phyloP scores from a whole-genome alignment of 2,797 vertebrate genomes.

The Meda fulgida region DNA sequence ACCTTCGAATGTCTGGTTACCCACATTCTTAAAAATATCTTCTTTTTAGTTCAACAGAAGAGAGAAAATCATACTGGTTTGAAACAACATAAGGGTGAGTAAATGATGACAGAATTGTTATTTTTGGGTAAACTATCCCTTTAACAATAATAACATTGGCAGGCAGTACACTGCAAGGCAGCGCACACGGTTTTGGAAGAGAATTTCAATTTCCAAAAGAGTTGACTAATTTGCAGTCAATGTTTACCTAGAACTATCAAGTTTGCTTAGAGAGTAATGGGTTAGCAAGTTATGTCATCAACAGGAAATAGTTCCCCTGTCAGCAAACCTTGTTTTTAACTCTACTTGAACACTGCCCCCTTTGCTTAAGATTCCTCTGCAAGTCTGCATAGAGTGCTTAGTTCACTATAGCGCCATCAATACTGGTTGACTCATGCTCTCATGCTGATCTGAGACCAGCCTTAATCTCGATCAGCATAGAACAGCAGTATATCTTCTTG shows the following conservation, averaged over 20 bases:
- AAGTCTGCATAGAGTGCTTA: conserved; percentile 29
- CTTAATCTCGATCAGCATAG: conserved; percentile 5
- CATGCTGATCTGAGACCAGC: conserved; percentile 24
- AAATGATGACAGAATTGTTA: too few relatives aligned
- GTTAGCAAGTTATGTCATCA: background rate
- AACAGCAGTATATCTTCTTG: conserved; percentile 1
- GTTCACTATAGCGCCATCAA: background rate
- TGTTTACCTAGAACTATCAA: conserved; percentile 9
- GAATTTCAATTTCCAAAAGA: background rate
- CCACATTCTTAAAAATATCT: too few relatives aligned
- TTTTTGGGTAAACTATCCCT: too few relatives aligned
- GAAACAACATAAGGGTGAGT: too few relatives aligned
- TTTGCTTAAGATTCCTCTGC: conserved; percentile 27
- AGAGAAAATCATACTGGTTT: too few relatives aligned
- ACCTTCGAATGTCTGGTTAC: too few relatives aligned
- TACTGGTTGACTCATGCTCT: conserved; percentile 4
- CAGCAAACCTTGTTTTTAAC: background rate
- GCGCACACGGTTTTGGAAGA: background rate
- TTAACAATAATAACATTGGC: background rate
- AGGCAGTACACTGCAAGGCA: background rate
- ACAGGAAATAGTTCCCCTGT: conserved; percentile 12
- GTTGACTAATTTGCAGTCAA: background rate
- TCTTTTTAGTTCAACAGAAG: too few relatives aligned
- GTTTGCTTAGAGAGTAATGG: conserved; percentile 4
- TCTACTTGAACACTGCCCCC: background rate